Evolutionary conservation across 2,113 vertebrate species (phyloP).

Genomic region (Ovis aries): ARS-UI_Ramb_v3.0 NC_056056.1:179336001-179336500

Average conservation of each 20-base stretch:
- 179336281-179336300: background rate
- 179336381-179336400: background rate
- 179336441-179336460: background rate
- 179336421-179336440: background rate
- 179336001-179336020: background rate
- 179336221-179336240: background rate
- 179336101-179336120: background rate
- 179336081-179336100: background rate
- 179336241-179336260: background rate
- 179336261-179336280: background rate
- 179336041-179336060: background rate
- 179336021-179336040: accelerated
- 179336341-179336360: background rate
- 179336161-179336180: background rate
- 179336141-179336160: background rate
- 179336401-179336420: background rate
- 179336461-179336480: background rate
- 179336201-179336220: background rate
- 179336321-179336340: background rate
- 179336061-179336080: background rate
- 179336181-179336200: background rate
- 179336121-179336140: background rate
- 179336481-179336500: background rate
- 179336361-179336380: background rate
- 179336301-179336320: background rate